phyloP scores from a whole-genome alignment of 2,888 invertebrate genomes.

The Halocaridina rubra region DNA sequence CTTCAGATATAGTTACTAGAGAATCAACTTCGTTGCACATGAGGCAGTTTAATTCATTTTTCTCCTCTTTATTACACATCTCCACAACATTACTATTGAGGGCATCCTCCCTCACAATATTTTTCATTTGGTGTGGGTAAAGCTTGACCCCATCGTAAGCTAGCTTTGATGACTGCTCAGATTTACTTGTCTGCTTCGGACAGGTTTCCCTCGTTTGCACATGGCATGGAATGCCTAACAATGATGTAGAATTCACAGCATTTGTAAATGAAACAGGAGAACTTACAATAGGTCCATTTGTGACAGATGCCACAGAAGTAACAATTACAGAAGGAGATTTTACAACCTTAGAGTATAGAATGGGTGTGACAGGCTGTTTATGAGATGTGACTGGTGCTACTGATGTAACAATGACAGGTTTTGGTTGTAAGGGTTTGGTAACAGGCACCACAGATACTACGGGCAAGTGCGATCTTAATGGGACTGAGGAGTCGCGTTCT shows the following conservation, averaged over 20 bases:
- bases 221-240: neutral
- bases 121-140: neutral
- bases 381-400: neutral
- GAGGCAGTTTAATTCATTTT: neutral
- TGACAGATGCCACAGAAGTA: conserved; percentile 15
- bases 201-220: conserved; percentile 2
- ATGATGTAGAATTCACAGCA: neutral
- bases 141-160: neutral
- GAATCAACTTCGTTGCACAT: neutral
- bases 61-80: neutral
- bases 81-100: neutral
- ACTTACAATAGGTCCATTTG: neutral
- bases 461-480: neutral
- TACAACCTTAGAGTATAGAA: neutral
- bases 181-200: too few relatives aligned
- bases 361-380: too few relatives aligned
- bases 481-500: neutral
- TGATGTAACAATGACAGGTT: conserved; percentile 31
- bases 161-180: too few relatives aligned
- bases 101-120: neutral
- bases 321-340: conserved; percentile 17
- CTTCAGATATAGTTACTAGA: neutral
- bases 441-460: neutral
- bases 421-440: neutral
- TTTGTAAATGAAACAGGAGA: neutral